Conservation (phyloP, 2,888 invertebrate genomes). For the Dryobotodes eremita region DNA sequence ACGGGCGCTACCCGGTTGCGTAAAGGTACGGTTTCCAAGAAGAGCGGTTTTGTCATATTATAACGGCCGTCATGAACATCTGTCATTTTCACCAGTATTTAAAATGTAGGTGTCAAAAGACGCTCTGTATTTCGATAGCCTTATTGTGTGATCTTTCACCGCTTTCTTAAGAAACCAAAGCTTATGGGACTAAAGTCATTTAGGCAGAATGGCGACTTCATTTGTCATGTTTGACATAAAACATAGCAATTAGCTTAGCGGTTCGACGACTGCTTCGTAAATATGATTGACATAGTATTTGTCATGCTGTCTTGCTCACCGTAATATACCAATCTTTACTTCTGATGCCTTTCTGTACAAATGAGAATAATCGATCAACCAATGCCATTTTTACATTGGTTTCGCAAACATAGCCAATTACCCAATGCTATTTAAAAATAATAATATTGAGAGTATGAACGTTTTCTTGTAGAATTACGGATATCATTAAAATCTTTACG, state of each 20-base stretch:
- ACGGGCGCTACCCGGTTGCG: slow-evolving; percentile 15
- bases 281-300: neutral
- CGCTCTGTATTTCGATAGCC: too few relatives aligned
- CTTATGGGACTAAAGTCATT: neutral
- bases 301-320: neutral
- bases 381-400: slow-evolving; percentile 6
- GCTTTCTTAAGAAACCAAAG: neutral
- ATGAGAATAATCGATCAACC: slow-evolving; percentile 10
- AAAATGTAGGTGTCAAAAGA: neutral
- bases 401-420: neutral
- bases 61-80: neutral
- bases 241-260: neutral
- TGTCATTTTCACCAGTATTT: neutral
- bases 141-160: neutral
- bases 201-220: neutral
- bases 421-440: neutral
- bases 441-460: neutral
- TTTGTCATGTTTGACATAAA: neutral
- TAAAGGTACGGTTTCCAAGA: neutral
- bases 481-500: neutral
- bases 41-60: neutral
- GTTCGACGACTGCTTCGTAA: neutral
- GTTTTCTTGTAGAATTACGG: neutral
- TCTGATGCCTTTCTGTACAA: slow-evolving; percentile 9
- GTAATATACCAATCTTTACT: neutral